Evolutionary conservation across 2,113 vertebrate species (phyloP), one percentile per base, ranked within the genome.

Genomic region (Chaetodon trifascialis): DNA sequence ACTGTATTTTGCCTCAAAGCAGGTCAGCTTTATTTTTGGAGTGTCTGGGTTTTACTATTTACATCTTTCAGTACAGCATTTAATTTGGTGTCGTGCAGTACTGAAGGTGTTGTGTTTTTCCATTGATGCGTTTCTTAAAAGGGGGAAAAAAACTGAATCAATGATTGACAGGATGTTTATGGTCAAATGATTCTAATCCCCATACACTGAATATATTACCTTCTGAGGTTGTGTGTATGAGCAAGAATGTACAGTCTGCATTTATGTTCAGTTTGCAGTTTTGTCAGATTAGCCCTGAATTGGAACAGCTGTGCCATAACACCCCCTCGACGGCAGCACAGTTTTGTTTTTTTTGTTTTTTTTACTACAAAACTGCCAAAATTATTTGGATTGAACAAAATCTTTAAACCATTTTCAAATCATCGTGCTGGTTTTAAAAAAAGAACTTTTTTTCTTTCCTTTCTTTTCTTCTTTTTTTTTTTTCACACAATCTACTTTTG

Each of bases 221-320:
- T 30, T 38, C 11, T 16, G 4, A 55, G 46, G 2, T 47, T 25
- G 30, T 23, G 46, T 58, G 34, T 68, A n/a, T 56, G 69, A 40
- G 55, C 11, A 60, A 21, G 14, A 38, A 30, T 64, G n/a, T 51
- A 21, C 14, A 47, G 65, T 72, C 21, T 42, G 54, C 16, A 23
- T 79, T n/a, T 34, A 55, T 56, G 25, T 64, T 30, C n/a, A 38
- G 17, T 78, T 44, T 40, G 11, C 34, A 70, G 8, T 73, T 60
- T 76, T 80, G 38, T 49, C 77, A 49, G 23, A 63, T 75, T 59
- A 30, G 17, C 23, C 23, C 21, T 78, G 54, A 87, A 47, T 67
- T 81, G 65, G 46, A 78, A 49, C 83, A 83, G 36, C 74, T 83
- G 40, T 51, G 56, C 40, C 56, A 78, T 54, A 65, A 80, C 58